Evolutionary conservation across 2,113 vertebrate genomes (phyloP).

Genomic region (Rhineura floridana): DNA sequence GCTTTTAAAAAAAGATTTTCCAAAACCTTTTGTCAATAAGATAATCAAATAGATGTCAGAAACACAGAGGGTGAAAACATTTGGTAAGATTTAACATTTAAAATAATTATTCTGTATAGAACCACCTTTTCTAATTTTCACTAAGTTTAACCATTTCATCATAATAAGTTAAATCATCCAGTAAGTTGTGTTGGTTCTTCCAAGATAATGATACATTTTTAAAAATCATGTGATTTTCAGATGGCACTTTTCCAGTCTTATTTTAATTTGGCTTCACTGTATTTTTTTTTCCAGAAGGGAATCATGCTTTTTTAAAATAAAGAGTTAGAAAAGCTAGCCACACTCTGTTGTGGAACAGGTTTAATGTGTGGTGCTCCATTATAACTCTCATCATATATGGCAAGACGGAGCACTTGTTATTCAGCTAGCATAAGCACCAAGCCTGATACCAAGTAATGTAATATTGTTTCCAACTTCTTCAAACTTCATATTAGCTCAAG

Average conservation of each 20-base stretch:
- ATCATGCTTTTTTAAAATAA: neutral
- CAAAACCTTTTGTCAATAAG: no score
- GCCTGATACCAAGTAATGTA: neutral
- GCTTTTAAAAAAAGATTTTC: neutral
- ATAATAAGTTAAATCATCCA: neutral
- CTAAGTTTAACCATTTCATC: neutral
- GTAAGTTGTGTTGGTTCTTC: neutral
- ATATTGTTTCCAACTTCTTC: conserved; percentile 1
- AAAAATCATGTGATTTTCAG: neutral
- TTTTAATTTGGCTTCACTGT: neutral
- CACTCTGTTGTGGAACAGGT: neutral
- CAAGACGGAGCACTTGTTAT: neutral
- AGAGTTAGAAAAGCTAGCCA: neutral
- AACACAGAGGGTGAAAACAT: neutral
- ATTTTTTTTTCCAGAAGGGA: neutral
- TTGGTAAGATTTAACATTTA: no score
- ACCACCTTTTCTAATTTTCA: neutral
- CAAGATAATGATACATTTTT: neutral
- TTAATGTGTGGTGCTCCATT: neutral
- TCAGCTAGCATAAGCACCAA: neutral
- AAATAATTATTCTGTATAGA: neutral
- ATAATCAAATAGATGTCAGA: neutral
- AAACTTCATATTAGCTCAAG: neutral
- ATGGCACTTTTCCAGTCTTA: neutral
- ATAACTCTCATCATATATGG: conserved; percentile 6